These are phyloP conservation scores for Drosophila biarmipes DNA, from an alignment of 1,140 invertebrate genomes.

Conservation along the genomic window DNA sequence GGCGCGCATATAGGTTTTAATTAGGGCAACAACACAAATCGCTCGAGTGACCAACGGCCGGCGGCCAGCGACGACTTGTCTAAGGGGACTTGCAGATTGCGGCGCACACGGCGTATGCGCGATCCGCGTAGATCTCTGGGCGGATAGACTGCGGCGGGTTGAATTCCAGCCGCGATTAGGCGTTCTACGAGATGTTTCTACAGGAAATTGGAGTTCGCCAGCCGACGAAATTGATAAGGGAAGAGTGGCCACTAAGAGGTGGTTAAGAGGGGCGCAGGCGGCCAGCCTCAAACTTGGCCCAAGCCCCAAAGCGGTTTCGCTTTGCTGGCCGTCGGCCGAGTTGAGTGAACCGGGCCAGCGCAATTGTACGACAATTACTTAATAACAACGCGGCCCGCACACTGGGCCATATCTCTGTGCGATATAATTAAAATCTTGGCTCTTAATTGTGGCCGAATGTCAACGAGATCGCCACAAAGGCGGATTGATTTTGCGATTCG, in stretches of 20 bases:
- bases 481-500: constrained; percentile 23
- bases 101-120: constrained; percentile 37
- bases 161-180: constrained; percentile 23
- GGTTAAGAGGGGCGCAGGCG: background rate
- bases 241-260: background rate
- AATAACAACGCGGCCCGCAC: constrained; percentile 24
- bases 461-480: constrained; percentile 34
- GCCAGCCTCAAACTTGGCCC: too few species aligned
- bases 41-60: constrained; percentile 30
- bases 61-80: constrained; percentile 40
- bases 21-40: constrained; percentile 62
- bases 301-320: constrained; percentile 22
- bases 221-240: constrained; percentile 14
- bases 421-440: constrained; percentile 48
- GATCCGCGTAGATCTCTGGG: constrained; percentile 1
- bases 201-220: constrained; percentile 18
- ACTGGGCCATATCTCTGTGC: background rate
- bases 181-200: constrained; percentile 30
- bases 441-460: constrained; percentile 42
- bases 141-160: background rate
- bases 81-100: constrained; percentile 33
- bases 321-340: constrained; percentile 39
- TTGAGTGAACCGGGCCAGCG: constrained; percentile 46
- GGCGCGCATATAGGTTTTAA: constrained; percentile 31
- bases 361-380: constrained; percentile 48